phyloP scores from a whole-genome alignment of 2,113 vertebrate genomes.

The Pogona vitticeps region DNA sequence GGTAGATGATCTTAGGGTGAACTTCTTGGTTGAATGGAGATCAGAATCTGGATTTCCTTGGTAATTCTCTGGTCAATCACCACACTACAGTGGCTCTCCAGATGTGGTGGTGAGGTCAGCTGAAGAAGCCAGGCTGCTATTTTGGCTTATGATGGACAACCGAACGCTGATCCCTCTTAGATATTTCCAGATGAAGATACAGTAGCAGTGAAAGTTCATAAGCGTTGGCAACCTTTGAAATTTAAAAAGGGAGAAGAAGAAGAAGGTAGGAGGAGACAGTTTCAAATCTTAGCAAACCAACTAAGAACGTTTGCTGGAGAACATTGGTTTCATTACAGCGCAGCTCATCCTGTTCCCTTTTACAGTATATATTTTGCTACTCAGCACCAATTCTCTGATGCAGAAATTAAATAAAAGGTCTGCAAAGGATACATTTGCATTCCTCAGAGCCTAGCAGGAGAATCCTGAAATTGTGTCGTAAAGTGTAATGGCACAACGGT shows the following conservation, averaged over 20 bases:
- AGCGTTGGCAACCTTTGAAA: too few relatives aligned
- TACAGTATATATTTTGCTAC: background rate
- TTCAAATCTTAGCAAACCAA: background rate
- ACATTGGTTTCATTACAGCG: background rate
- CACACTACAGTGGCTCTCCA: too few relatives aligned
- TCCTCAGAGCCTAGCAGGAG: background rate
- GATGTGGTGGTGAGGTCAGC: background rate
- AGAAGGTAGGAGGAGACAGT: background rate
- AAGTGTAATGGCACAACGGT: constrained; percentile 19
- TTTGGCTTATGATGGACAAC: background rate
- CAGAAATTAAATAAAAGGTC: constrained; percentile 30
- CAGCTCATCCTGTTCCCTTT: background rate
- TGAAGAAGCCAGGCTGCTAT: background rate
- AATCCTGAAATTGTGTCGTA: constrained; percentile 3
- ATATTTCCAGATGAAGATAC: background rate
- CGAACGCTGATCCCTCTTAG: background rate
- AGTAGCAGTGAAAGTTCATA: too few relatives aligned
- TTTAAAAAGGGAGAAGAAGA: too few relatives aligned
- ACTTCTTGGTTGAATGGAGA: too few relatives aligned
- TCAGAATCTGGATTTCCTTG: too few relatives aligned
- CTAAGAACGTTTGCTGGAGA: background rate
- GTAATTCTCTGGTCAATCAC: too few relatives aligned
- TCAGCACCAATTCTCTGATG: background rate
- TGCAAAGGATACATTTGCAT: constrained; percentile 35
- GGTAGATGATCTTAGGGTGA: too few relatives aligned